Evolutionary conservation across 2,888 invertebrate species (phyloP), one percentile per base, ranked within the genome.

Genomic region (Mesoligia furuncula): DNA sequence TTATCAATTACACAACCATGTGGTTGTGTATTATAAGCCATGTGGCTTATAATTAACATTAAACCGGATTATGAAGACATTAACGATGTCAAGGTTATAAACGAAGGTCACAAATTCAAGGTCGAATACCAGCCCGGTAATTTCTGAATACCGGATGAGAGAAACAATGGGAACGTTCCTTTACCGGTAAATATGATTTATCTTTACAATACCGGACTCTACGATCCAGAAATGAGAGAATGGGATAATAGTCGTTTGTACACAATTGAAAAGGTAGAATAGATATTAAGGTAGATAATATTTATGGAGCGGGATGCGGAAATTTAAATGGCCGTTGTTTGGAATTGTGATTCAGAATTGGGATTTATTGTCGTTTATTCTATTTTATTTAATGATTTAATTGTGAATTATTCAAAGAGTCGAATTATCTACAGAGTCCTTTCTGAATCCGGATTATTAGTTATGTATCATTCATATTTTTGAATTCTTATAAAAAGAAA

Each of bases 41-140:
- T 76, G 73, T 76, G 73, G 66, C 80, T 76, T 68, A 48, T 6
- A 74, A 72, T 69, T 72, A 84, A 66, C 57, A 66, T 67, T 73
- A 73, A 73, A 71, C 81, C 39, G 51, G 65, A 80, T 84, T 71
- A 80, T 68, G 67, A 73, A 84, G 76, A 80, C 67, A 84, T 75
- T 61, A 36, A 42, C n/a, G 54, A 69, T 72, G 54, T 79, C 78
- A 85, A 84, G 85, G 85, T 81, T 57, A 65, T 15, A 69, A 36
- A 24, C 24, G 45, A 80, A 80, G 76, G 85, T 77, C 59, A 68
- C 24, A 27, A 75, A 79, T 66, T 68, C 64, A 84, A 79, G 71
- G 72, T 65, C 20, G 27, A 61, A 72, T 59, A 51, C 39, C 27
- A 65, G 42, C 54, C 65, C 59, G 39, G 65, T 80, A 83, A 74